Evolutionary conservation across 2,113 vertebrate genomes (phyloP), one percentile per base, ranked within the genome.

Genomic region (Nannospalax galili): DNA sequence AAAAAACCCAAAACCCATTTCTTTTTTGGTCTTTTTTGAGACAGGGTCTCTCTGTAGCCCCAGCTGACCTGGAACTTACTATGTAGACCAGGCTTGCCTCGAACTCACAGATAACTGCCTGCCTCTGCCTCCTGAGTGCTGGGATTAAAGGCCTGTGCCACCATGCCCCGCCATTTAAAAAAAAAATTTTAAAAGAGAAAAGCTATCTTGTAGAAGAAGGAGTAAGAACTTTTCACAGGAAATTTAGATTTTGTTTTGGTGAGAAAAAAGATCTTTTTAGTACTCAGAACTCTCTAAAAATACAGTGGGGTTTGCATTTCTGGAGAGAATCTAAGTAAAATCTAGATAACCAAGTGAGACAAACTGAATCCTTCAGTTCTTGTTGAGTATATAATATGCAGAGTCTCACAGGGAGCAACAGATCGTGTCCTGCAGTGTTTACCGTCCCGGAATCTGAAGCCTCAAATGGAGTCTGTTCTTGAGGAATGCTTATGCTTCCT

Each of bases 241-340:
- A 92, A 64, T 86, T 92, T 37, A 82, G 75, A 90, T 70, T 94
- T 90, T 78, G 28, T 37, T 69, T 72, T 7, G 84, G 20, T 94
- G 82, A 91, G 91, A 64, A 85, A 58, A 91, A 24, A 45, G 26
- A 73, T 79, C 26, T 65, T 84, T 86, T 75, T 64, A 64, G 17
- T 84, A 67, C 52, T 86, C 37, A 90, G 22, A 52, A 35, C 91
- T 92, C 69, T 88, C 32, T 15, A 32, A 48, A 65, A 92, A 65
- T 19, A 26, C 8, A 84, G 67, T 81, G 35, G 35, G 64, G 88
- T 90, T 93, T 73, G n/a, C 30, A 42, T 30, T 70, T 35, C 11
- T 91, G 32, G 32, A 72, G 52, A 17, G 35, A 72, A 24, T 95
- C 56, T n/a, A 48, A 82, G 62, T 67, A 70, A 74, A 80, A 84